phyloP scores from a whole-genome alignment of 2,797 vertebrate genomes.

The Macropus fuliginosus region DNA sequence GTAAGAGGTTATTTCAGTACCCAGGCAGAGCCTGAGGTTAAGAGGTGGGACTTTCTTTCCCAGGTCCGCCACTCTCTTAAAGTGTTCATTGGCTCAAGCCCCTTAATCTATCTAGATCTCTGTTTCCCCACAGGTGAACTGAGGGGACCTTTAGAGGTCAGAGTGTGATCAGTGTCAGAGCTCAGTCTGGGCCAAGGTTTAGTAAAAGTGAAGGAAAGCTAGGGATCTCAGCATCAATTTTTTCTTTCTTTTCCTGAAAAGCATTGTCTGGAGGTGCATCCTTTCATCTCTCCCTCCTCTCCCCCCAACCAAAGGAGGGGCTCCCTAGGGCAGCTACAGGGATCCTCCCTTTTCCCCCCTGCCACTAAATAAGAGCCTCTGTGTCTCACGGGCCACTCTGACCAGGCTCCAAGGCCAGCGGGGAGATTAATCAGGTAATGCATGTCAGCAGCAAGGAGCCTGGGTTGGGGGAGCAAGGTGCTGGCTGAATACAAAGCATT shows the following conservation, averaged over 20 bases:
- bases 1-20: neutral
- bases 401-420: neutral
- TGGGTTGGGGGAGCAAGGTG: neutral
- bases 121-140: neutral
- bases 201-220: neutral
- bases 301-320: neutral
- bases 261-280: neutral
- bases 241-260: neutral
- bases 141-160: neutral
- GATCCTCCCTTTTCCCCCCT: neutral
- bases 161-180: neutral
- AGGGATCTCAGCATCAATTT: neutral
- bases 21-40: neutral
- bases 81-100: slow-evolving; percentile 12
- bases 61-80: neutral
- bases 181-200: neutral
- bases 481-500: neutral
- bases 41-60: neutral
- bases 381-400: neutral
- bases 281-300: neutral
- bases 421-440: neutral
- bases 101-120: slow-evolving; percentile 41
- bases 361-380: neutral
- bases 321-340: neutral
- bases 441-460: neutral